Evolutionary conservation across 2,797 vertebrate genomes (phyloP).

Genomic region (Onychomys torridus): DNA sequence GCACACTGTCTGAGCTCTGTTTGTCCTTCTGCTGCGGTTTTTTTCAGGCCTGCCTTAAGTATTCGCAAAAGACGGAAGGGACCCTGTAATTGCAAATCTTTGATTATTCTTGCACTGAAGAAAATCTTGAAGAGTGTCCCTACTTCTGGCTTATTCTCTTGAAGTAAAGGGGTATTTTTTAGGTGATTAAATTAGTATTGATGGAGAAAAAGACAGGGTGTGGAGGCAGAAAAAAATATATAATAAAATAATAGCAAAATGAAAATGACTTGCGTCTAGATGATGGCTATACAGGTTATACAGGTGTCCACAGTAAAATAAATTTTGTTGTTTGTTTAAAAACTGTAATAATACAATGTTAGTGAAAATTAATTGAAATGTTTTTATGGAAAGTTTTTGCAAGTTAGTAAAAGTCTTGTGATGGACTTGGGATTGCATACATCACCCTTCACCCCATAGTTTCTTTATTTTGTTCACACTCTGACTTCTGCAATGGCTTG

Average conservation of each 20-base stretch:
- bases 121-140: background rate
- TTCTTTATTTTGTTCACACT: background rate
- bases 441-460: background rate
- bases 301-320: background rate
- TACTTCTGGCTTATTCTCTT: background rate
- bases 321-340: background rate
- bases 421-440: background rate
- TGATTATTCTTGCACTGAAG: background rate
- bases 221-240: background rate
- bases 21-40: background rate
- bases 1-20: background rate
- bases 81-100: background rate
- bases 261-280: background rate
- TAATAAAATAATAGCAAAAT: background rate
- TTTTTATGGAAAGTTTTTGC: background rate
- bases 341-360: background rate
- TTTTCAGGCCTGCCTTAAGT: background rate
- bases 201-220: background rate
- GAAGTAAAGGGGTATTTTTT: background rate
- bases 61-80: background rate
- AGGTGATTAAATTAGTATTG: background rate
- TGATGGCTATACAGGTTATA: too few relatives aligned
- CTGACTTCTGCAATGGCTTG: accelerated
- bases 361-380: background rate
- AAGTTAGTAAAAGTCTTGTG: conserved; percentile 14